Conservation (phyloP, 2,797 vertebrate genomes). For the Merluccius polli region DNA sequence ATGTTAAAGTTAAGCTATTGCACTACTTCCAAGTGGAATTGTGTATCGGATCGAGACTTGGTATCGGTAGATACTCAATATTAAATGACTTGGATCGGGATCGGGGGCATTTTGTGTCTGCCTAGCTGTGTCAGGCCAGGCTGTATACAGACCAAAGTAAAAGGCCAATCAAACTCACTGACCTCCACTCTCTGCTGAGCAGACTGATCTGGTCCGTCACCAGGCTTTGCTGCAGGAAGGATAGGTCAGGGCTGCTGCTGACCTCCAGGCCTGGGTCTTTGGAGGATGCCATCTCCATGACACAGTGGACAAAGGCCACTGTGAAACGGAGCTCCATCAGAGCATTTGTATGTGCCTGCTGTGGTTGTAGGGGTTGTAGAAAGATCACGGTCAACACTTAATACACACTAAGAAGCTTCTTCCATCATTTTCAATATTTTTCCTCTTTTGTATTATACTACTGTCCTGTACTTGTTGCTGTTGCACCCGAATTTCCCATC, state of each 20-base stretch:
- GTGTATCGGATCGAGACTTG: too few relatives aligned
- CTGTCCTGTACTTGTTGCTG: neutral
- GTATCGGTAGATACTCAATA: too few relatives aligned
- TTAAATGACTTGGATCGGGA: too few relatives aligned
- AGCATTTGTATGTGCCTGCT: slow-evolving; percentile 89
- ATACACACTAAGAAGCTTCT: neutral
- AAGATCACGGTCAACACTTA: neutral
- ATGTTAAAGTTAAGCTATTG: too few relatives aligned
- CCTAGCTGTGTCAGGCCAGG: neutral
- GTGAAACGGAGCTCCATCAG: slow-evolving; percentile 87
- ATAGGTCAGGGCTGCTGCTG: slow-evolving; percentile 64
- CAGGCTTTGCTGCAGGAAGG: slow-evolving; percentile 87
- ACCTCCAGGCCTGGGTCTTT: slow-evolving; percentile 76
- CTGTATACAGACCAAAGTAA: neutral
- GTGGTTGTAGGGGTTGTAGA: slow-evolving; percentile 19
- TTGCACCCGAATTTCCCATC: neutral
- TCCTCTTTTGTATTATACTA: neutral
- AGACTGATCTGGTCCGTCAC: slow-evolving; percentile 97
- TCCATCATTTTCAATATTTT: neutral
- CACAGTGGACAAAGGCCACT: slow-evolving; percentile 83
- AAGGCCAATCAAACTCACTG: slow-evolving; percentile 24
- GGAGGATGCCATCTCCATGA: slow-evolving; percentile 85
- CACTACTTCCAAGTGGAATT: too few relatives aligned
- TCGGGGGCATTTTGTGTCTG: slow-evolving; percentile 3
- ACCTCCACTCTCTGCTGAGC: slow-evolving; percentile 94